Conservation (phyloP, 2,888 invertebrate species). For the Drosophila pullipes region DNA sequence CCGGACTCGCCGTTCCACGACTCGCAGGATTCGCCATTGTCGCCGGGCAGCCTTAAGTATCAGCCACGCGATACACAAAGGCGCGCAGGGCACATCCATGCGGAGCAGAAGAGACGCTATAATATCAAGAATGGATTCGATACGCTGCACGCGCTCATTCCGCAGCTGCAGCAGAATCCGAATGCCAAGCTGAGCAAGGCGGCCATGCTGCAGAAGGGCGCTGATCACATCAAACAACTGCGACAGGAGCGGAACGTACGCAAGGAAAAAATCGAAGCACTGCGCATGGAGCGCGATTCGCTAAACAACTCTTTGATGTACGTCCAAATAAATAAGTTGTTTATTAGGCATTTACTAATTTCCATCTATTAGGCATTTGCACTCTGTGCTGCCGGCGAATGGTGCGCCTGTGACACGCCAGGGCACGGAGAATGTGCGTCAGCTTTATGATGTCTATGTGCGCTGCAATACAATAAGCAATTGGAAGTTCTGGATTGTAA, state of each 20-base stretch:
- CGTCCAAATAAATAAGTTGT: constrained; percentile 12
- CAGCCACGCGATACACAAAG: constrained; percentile 88
- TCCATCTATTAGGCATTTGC: constrained; percentile 90
- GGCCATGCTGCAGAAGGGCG: constrained; percentile 98
- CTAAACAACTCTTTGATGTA: constrained; percentile 96
- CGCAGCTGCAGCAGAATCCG: constrained; percentile 95
- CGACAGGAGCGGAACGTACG: constrained; percentile 93
- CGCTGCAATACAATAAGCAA: constrained; percentile 93
- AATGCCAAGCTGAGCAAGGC: constrained; percentile 97
- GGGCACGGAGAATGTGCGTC: constrained; percentile 95
- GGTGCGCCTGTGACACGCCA: constrained; percentile 97
- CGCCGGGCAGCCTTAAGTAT: constrained; percentile 87
- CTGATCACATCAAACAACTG: constrained; percentile 96
- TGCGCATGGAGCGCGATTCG: constrained; percentile 95
- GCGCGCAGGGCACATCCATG: constrained; percentile 95
- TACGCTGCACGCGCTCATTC: constrained; percentile 95
- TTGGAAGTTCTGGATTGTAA: constrained; percentile 99
- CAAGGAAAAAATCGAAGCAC: constrained; percentile 95
- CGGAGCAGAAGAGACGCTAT: constrained; percentile 97
- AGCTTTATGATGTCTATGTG: constrained; percentile 97
- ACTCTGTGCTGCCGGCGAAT: constrained; percentile 97
- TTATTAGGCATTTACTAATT: background rate
- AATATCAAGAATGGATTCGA: constrained; percentile 99
- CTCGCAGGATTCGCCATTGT: constrained; percentile 87
- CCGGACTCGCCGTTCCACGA: constrained; percentile 84